phyloP scores from a whole-genome alignment of 2,113 vertebrate species.

The Gymnarchus niloticus region DNA sequence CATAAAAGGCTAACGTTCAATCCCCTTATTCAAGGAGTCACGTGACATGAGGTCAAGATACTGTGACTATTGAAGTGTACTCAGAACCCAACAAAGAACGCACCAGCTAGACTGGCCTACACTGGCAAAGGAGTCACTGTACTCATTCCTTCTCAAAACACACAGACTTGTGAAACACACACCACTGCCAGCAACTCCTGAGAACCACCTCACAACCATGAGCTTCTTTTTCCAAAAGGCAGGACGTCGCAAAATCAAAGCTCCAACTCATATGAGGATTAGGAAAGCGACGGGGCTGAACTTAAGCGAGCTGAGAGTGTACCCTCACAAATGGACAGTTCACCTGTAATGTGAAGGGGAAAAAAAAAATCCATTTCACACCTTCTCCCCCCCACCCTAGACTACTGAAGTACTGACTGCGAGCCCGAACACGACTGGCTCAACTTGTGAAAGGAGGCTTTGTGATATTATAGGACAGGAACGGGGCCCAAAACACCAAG shows the following conservation, averaged over 20 bases:
- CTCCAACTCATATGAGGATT: too few relatives aligned
- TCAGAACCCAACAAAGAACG: not conserved
- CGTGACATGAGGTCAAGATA: not conserved
- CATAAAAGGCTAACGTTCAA: not conserved
- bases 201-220: too few relatives aligned
- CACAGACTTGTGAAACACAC: too few relatives aligned
- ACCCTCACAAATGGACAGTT: too few relatives aligned
- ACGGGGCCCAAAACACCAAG: not conserved
- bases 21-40: not conserved
- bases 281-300: too few relatives aligned
- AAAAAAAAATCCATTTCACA: not conserved
- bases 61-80: not conserved
- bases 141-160: too few relatives aligned
- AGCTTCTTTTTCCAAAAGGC: too few relatives aligned
- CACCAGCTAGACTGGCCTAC: not conserved
- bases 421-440: not conserved
- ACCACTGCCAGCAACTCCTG: too few relatives aligned
- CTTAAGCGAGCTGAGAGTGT: too few relatives aligned
- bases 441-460: not conserved
- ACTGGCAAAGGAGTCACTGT: not conserved
- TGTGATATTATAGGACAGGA: not conserved
- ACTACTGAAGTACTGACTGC: not conserved
- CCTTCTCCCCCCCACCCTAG: not conserved
- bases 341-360: not conserved
- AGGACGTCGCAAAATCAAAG: too few relatives aligned